A percentile compares a stretch with the other conserved stretches of the same genome.
Conservation (phyloP, 2,888 invertebrate genomes). For the Ochropleura leucogaster region DNA sequence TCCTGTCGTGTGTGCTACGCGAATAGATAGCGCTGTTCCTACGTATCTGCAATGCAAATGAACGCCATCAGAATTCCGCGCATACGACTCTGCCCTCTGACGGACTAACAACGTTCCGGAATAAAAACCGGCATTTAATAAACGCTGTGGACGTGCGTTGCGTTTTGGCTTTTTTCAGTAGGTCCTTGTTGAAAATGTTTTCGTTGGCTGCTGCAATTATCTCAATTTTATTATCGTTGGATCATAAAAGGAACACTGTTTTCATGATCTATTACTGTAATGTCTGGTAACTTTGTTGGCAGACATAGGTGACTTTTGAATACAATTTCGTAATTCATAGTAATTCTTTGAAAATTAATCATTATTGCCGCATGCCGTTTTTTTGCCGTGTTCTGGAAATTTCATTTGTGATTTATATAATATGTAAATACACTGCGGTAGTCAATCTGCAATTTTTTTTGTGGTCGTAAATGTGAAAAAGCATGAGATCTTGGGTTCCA, state of each 20-base stretch:
- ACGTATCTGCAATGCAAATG: slow-evolving; percentile 85
- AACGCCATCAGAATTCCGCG: slow-evolving; percentile 73
- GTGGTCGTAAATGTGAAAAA: too few species aligned
- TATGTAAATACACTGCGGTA: background rate
- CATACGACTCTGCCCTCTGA: slow-evolving; percentile 67
- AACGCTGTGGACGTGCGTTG: slow-evolving; percentile 16
- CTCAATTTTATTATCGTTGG: background rate
- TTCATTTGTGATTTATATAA: too few species aligned
- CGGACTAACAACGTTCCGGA: slow-evolving; percentile 65
- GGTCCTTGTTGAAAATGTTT: background rate
- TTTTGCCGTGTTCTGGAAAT: too few species aligned
- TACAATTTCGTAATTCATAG: too few species aligned
- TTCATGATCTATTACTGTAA: background rate
- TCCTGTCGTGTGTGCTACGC: slow-evolving; percentile 68
- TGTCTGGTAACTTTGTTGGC: background rate
- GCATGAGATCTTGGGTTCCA: too few species aligned
- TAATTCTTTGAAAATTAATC: too few species aligned
- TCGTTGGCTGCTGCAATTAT: background rate
- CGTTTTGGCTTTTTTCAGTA: background rate
- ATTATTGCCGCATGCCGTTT: too few species aligned
- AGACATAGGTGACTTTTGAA: too few species aligned
- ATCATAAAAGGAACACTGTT: background rate
- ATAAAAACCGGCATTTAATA: slow-evolving; percentile 42
- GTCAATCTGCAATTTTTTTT: background rate
- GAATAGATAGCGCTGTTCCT: slow-evolving; percentile 73